phyloP scores from a whole-genome alignment of 2,888 invertebrate genomes.

The Nezara viridula region DNA sequence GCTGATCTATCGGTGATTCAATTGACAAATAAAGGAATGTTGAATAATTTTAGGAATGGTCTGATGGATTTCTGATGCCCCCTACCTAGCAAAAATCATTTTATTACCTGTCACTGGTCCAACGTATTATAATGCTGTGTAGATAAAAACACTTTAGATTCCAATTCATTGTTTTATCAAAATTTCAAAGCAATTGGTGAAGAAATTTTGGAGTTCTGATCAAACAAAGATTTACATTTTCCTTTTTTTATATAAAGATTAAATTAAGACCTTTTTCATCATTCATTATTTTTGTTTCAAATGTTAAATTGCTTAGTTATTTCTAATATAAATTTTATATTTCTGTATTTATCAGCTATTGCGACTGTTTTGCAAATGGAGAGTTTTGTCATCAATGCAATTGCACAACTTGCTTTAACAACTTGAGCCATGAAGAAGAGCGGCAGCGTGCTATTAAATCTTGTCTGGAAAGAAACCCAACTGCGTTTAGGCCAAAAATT shows the following conservation, averaged over 20 bases:
- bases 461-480: constrained; percentile 96
- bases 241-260: not conserved
- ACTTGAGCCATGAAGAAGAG: constrained; percentile 94
- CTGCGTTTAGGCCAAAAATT: constrained; percentile 98
- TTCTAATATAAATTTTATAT: not conserved
- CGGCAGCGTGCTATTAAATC: constrained; percentile 93
- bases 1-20: no score
- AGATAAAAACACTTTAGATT: no score
- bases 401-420: constrained; percentile 97
- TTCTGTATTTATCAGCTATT: constrained; percentile 75
- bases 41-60: no score
- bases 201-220: no score
- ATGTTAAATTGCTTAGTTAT: not conserved
- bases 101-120: no score
- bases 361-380: constrained; percentile 99
- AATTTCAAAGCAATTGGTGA: no score
- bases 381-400: constrained; percentile 99
- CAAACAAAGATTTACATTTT: no score
- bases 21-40: no score
- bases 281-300: not conserved
- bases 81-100: no score
- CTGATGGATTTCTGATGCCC: no score
- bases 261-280: not conserved
- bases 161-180: no score
- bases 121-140: no score